Evolutionary conservation across 2,797 vertebrate species (phyloP), one percentile per base, ranked within the genome.

Genomic region (Acanthiza pusilla): DNA sequence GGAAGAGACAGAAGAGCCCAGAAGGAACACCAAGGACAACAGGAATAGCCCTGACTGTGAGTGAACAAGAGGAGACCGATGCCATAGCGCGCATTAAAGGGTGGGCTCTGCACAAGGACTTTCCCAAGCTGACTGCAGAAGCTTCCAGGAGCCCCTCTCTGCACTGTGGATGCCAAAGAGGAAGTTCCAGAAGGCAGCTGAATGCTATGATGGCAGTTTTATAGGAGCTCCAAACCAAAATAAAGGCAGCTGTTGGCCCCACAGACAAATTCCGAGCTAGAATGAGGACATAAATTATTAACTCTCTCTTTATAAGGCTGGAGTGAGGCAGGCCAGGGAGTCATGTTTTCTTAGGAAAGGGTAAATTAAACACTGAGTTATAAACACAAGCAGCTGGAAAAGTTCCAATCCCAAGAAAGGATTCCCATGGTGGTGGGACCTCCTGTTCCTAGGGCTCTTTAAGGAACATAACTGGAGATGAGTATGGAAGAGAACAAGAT

Each of bases 261-360:
- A 78, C 34, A 74, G 29, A 72, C 36, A n/a, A 85, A 75, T 51
- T 53, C 79, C 21, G n/a, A 81, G 36, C 53, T 34, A 32, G 50
- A 45, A 78, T 5, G 20, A 79, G 27, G 19, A 72, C 43, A 66
- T 55, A 17, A 77, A 55, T 40, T n/a, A 70, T 51, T 36, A 75
- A 40, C 17, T 48, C 7, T 13, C 23, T 25, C 50, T n/a, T 66
- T 26, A 11, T 61, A 63, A 54, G 61, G 58, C 45, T 71, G 42
- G 29, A 72, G 26, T 1, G 13, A 91, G 40, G 51, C 58, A 47
- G 55, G 57, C 43, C 68, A 73, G 43, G 2, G 2, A 74, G 74
- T 7, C 0, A 0, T 0, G 1, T 36, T 74, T 61, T 7, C 75
- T 47, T 16, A 50, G 54, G 34, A 53, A 2, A 4, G 43, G 47